phyloP scores from a whole-genome alignment of 2,888 invertebrate species.

The Microplitis manilae region DNA sequence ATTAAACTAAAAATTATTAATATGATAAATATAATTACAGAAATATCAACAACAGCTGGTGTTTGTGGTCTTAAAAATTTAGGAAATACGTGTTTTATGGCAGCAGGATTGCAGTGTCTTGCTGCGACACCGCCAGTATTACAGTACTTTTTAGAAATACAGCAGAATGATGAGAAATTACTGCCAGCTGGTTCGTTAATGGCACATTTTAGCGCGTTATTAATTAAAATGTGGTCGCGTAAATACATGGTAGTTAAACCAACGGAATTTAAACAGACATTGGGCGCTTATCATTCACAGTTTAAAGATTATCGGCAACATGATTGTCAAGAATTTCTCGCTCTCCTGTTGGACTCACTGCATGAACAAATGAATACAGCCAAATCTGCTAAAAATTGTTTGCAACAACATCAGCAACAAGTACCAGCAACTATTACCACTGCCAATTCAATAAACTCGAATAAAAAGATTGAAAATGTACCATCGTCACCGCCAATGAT shows the following conservation, averaged over 20 bases:
- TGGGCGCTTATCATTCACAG: slow-evolving; percentile 76
- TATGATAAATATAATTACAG: slow-evolving; percentile 46
- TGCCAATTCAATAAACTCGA: slow-evolving; percentile 62
- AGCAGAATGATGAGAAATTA: slow-evolving; percentile 63
- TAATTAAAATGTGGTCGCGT: slow-evolving; percentile 76
- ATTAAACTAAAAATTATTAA: neutral
- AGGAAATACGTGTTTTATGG: slow-evolving; percentile 77
- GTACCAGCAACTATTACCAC: slow-evolving; percentile 60
- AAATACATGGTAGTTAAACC: slow-evolving; percentile 74
- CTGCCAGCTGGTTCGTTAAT: slow-evolving; percentile 70
- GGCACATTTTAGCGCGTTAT: slow-evolving; percentile 73
- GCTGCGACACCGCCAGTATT: slow-evolving; percentile 74
- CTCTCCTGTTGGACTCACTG: slow-evolving; percentile 76
- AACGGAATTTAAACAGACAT: slow-evolving; percentile 75
- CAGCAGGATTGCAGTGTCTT: slow-evolving; percentile 75
- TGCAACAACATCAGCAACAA: slow-evolving; percentile 38
- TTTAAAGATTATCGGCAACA: slow-evolving; percentile 79
- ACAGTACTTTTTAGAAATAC: slow-evolving; percentile 72
- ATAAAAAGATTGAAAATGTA: slow-evolving; percentile 54
- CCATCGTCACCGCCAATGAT: slow-evolving; percentile 37
- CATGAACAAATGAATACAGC: slow-evolving; percentile 76
- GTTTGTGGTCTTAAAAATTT: slow-evolving; percentile 75
- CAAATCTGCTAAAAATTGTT: slow-evolving; percentile 61
- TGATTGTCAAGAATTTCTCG: slow-evolving; percentile 80
- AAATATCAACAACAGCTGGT: slow-evolving; percentile 69